Conservation (phyloP, 2,113 vertebrate genomes). For the Sinosuthora webbiana region DNA sequence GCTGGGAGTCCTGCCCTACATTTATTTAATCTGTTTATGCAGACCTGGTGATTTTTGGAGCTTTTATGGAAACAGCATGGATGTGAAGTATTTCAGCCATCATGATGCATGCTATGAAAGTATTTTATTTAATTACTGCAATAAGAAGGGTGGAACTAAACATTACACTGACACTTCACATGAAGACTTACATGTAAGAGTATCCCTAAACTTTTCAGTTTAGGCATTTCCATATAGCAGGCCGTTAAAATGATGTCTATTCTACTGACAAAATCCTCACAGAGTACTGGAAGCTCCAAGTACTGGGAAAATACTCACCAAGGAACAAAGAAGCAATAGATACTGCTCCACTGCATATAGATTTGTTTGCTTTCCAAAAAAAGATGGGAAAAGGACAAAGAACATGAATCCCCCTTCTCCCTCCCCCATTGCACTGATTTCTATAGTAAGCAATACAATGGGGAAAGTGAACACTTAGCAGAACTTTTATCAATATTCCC, state of each 20-base stretch:
- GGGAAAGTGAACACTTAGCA: background rate
- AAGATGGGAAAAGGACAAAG: background rate
- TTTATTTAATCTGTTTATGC: background rate
- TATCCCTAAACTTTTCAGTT: background rate
- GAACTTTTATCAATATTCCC: background rate
- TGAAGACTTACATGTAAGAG: background rate
- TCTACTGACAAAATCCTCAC: background rate
- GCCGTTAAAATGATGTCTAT: background rate
- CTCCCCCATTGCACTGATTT: background rate
- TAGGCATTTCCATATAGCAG: background rate
- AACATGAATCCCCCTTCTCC: background rate
- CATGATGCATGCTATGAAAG: background rate
- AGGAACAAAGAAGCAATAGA: background rate
- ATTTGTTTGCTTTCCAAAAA: background rate
- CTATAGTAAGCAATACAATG: background rate
- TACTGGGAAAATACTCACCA: background rate
- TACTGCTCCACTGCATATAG: background rate
- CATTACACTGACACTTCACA: accelerated
- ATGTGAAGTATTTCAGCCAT: background rate
- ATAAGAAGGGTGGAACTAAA: background rate
- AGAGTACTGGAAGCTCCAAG: background rate
- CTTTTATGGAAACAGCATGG: background rate
- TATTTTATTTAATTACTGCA: background rate
- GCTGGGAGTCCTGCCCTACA: background rate
- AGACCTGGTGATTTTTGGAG: background rate